Conservation (phyloP, 2,113 vertebrate genomes). For the Notechis scutatus region DNA sequence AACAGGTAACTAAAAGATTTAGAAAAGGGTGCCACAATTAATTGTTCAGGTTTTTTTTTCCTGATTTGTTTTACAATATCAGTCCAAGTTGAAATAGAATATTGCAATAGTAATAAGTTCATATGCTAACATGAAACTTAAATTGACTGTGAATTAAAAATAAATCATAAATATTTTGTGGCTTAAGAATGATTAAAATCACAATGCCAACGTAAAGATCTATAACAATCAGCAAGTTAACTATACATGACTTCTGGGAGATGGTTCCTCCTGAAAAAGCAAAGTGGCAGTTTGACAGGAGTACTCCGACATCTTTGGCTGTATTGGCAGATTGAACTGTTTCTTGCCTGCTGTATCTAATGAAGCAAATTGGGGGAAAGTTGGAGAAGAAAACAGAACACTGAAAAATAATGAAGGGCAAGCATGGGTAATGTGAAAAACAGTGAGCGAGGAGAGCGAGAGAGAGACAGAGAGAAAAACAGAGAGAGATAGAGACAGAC, state of each 20-base stretch:
- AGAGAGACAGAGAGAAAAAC: constrained; percentile 16
- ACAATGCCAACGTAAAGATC: constrained; percentile 37
- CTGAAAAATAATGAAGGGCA: constrained; percentile 8
- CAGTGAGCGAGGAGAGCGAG: constrained; percentile 13
- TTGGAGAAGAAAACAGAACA: constrained; percentile 31
- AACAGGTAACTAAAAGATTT: background rate
- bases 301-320: constrained; percentile 40
- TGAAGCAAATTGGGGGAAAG: constrained; percentile 38
- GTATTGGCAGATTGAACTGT: constrained; percentile 35
- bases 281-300: constrained; percentile 53
- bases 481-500: constrained; percentile 16
- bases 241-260: constrained; percentile 7
- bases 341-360: constrained; percentile 27
- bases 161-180: constrained; percentile 56
- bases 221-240: constrained; percentile 34
- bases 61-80: background rate
- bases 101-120: constrained; percentile 38
- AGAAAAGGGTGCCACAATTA: constrained; percentile 10
- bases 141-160: constrained; percentile 50
- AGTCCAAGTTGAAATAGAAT: constrained; percentile 47
- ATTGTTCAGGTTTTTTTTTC: background rate
- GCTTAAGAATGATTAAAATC: constrained; percentile 35
- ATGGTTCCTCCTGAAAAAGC: constrained; percentile 30
- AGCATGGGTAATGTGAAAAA: background rate
- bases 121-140: constrained; percentile 39